Percentiles rank a stretch among this genome's conserved stretches.
These are phyloP conservation scores for Drosophila affinis DNA, from an alignment of 2,888 invertebrate species.

Conservation along the genomic window DNA sequence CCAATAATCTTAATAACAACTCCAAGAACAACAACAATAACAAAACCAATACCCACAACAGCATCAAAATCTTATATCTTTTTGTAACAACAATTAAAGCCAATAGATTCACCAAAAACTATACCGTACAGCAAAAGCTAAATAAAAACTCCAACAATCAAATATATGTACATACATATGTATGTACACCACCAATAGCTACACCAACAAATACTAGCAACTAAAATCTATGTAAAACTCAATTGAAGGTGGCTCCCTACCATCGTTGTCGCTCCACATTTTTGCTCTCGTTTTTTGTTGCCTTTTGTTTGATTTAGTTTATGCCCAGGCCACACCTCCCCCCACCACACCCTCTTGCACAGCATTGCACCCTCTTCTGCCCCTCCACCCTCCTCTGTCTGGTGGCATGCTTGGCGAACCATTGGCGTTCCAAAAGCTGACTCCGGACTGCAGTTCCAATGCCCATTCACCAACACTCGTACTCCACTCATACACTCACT, in stretches of 20 bases:
- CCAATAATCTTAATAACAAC: too few species aligned
- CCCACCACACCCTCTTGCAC: conserved; percentile 8
- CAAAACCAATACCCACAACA: too few species aligned
- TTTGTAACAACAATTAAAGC: background rate
- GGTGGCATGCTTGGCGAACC: conserved; percentile 55
- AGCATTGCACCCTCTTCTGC: background rate
- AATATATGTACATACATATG: background rate
- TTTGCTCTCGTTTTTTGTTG: conserved; percentile 58
- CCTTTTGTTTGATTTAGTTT: conserved; percentile 78
- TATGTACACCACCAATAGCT: conserved; percentile 2
- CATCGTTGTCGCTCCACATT: conserved; percentile 72
- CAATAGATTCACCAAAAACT: background rate
- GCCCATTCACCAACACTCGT: conserved; percentile 53
- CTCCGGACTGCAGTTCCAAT: conserved; percentile 65
- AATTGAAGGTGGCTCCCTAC: conserved; percentile 59
- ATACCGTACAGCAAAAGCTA: too few species aligned
- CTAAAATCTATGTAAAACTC: conserved; percentile 68
- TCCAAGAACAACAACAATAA: too few species aligned
- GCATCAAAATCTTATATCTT: background rate
- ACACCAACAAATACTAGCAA: conserved; percentile 18
- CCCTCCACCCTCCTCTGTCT: conserved; percentile 17
- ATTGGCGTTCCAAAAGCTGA: conserved; percentile 63
- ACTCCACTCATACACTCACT: conserved; percentile 26
- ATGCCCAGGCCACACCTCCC: conserved; percentile 51
- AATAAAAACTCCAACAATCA: background rate